Percentiles rank a stretch among this genome's conserved stretches.
phyloP scores from a whole-genome alignment of 2,888 invertebrate species.

The Drosophila monieri region DNA sequence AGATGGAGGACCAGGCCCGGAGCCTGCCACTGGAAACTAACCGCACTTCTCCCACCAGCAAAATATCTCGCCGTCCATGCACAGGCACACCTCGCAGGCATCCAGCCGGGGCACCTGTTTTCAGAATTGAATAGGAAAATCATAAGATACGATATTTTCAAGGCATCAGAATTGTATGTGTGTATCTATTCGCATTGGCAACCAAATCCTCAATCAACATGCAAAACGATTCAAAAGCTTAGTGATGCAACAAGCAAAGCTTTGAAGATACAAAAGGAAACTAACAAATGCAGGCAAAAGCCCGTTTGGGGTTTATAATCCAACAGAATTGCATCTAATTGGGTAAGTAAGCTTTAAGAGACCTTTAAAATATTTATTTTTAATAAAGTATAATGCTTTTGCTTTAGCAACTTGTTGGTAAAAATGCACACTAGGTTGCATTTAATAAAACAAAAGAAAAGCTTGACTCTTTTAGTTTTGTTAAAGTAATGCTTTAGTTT shows the following conservation, averaged over 20 bases:
- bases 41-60: conserved; percentile 89
- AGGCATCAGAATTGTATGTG: background rate
- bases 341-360: background rate
- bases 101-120: conserved; percentile 86
- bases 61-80: conserved; percentile 87
- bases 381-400: background rate
- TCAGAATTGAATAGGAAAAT: conserved; percentile 23
- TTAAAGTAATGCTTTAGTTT: too few relatives aligned
- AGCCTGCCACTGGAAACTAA: conserved; percentile 72
- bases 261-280: background rate
- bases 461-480: too few relatives aligned
- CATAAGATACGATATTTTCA: background rate
- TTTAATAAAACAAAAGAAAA: background rate
- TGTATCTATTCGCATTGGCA: conserved; percentile 17
- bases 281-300: background rate
- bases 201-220: conserved; percentile 14
- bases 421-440: background rate
- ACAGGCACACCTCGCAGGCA: conserved; percentile 87
- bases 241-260: conserved; percentile 13
- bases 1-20: conserved; percentile 23
- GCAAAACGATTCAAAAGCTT: conserved; percentile 19
- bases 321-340: background rate
- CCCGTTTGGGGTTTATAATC: background rate
- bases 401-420: background rate
- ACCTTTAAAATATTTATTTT: background rate